Conservation (phyloP, 2,113 vertebrate species). For the Lontra canadensis region DNA sequence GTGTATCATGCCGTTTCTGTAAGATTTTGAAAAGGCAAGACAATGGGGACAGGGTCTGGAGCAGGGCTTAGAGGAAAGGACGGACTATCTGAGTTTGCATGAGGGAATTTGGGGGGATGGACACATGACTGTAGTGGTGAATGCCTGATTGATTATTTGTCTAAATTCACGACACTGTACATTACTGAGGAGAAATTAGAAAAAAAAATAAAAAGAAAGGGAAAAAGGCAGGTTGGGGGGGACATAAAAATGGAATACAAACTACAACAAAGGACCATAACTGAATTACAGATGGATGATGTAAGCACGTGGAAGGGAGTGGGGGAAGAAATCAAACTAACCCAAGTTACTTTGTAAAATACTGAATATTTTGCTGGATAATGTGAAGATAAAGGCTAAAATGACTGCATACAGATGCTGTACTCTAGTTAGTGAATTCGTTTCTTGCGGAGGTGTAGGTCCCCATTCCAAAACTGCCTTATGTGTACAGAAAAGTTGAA, state of each 20-base stretch:
- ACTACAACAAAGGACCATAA: not conserved
- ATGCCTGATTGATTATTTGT: not conserved
- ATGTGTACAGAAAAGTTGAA: not conserved
- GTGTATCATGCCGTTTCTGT: no score
- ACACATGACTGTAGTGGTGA: no score
- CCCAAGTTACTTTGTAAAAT: not conserved
- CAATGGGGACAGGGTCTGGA: not conserved
- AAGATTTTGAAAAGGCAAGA: not conserved
- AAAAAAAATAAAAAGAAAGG: not conserved
- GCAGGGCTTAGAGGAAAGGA: no score
- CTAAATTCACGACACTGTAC: not conserved
- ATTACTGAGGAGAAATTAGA: not conserved
- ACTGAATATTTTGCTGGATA: not conserved
- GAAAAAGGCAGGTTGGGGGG: no score
- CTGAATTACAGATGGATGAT: not conserved
- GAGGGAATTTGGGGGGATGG: not conserved
- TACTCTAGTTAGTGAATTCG: not conserved
- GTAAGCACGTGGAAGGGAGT: not conserved
- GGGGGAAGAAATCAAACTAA: not conserved
- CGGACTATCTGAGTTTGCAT: fast-evolving
- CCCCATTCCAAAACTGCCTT: not conserved
- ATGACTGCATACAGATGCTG: not conserved
- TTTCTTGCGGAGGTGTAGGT: not conserved
- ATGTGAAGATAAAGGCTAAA: not conserved
- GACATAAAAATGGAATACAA: not conserved